Percentiles rank a stretch among this genome's conserved stretches.
phyloP scores from a whole-genome alignment of 2,888 invertebrate species.

The Ophion costatus region DNA sequence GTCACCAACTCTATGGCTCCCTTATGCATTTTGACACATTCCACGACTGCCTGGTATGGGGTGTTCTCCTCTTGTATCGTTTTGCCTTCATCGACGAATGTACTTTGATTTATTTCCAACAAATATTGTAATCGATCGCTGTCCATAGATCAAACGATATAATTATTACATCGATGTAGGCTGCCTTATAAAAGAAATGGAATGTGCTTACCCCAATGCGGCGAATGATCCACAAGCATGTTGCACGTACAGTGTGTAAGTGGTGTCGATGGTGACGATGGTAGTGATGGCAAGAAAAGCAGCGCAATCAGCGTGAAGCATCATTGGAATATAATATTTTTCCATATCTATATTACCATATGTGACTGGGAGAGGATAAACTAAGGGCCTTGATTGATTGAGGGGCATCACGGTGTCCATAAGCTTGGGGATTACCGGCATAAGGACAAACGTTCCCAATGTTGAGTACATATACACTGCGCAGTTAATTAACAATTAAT shows the following conservation, averaged over 20 bases:
- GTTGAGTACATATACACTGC: constrained; percentile 62
- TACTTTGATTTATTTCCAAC: constrained; percentile 1
- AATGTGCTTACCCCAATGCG: constrained; percentile 40
- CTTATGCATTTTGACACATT: constrained; percentile 63
- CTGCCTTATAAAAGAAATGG: background rate
- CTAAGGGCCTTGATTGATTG: constrained; percentile 51
- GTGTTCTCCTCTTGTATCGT: constrained; percentile 9
- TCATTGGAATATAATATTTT: constrained; percentile 51
- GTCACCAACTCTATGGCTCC: constrained; percentile 62
- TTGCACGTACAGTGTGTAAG: constrained; percentile 57
- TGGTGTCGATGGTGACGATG: constrained; percentile 51
- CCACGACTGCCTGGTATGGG: constrained; percentile 39
- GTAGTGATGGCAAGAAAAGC: constrained; percentile 35
- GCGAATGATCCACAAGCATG: constrained; percentile 63
- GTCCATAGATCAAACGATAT: background rate
- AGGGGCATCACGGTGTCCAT: constrained; percentile 57
- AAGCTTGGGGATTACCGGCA: constrained; percentile 52
- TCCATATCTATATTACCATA: constrained; percentile 48
- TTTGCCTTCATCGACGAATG: background rate
- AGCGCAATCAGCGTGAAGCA: constrained; percentile 47
- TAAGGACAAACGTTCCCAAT: constrained; percentile 43
- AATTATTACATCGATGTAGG: background rate
- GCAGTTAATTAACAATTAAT: background rate
- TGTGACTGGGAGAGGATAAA: constrained; percentile 30
- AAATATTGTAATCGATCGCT: constrained; percentile 37